phyloP scores from a whole-genome alignment of 2,797 vertebrate genomes.

The Aplochiton taeniatus region DNA sequence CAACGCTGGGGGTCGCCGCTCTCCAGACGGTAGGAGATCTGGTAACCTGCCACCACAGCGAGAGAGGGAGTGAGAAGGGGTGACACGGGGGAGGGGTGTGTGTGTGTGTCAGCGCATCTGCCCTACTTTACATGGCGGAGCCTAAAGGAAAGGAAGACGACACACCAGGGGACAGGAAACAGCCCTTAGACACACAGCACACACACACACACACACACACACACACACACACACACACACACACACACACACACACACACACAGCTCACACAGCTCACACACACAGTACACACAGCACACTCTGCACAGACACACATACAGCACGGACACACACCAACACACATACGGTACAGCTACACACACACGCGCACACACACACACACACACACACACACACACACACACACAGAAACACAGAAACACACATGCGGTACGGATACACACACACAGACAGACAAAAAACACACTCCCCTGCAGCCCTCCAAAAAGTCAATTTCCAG shows the following conservation, averaged over 20 bases:
- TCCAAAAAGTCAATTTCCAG: slow-evolving; percentile 27
- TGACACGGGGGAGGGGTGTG: neutral
- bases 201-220: neutral
- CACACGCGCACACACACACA: slow-evolving; percentile 3
- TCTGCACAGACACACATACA: slow-evolving; percentile 17
- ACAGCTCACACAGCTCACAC: neutral
- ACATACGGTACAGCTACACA: slow-evolving; percentile 16
- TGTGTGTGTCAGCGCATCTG: slow-evolving; percentile 16
- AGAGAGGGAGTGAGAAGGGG: neutral
- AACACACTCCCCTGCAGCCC: slow-evolving; percentile 10
- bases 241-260: too few species aligned
- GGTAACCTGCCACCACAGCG: slow-evolving; percentile 81
- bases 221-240: too few species aligned
- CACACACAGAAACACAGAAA: too few species aligned
- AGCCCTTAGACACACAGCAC: slow-evolving; percentile 13
- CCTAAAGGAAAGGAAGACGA: slow-evolving; percentile 27
- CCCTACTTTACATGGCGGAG: slow-evolving; percentile 34
- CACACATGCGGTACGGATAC: too few species aligned
- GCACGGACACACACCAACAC: slow-evolving; percentile 23
- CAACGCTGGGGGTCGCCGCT: slow-evolving; percentile 86
- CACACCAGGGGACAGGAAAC: slow-evolving; percentile 6
- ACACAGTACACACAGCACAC: slow-evolving; percentile 28
- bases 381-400: slow-evolving; percentile 7
- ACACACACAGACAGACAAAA: slow-evolving; percentile 3
- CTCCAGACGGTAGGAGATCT: slow-evolving; percentile 91